Conservation (phyloP, 1,140 invertebrate species). For the Nylanderia fulva region DNA sequence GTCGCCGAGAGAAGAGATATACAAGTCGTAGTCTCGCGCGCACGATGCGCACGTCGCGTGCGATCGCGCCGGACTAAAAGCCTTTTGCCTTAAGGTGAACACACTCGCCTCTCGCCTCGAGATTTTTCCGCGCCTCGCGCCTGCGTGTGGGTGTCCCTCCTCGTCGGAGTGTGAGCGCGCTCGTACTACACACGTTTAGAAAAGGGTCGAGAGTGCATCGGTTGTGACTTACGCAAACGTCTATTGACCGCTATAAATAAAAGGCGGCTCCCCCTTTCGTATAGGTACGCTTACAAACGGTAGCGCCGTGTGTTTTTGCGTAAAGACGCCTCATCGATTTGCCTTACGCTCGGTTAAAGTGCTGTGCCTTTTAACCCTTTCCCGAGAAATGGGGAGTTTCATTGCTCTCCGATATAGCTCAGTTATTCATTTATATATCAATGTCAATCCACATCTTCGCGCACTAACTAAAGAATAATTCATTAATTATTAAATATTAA, state of each 20-base stretch:
- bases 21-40: conserved; percentile 1
- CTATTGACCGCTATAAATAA: conserved; percentile 64
- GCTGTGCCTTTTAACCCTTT: neutral
- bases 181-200: too few relatives aligned
- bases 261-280: neutral
- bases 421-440: too few relatives aligned
- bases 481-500: too few relatives aligned
- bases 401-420: too few relatives aligned
- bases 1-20: neutral
- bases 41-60: conserved; percentile 74
- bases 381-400: neutral
- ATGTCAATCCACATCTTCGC: too few relatives aligned
- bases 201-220: conserved; percentile 66
- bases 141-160: conserved; percentile 65
- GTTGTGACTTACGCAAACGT: conserved; percentile 69
- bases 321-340: neutral
- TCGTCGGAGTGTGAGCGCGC: too few relatives aligned
- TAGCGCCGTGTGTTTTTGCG: neutral
- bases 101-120: conserved; percentile 74
- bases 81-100: conserved; percentile 80
- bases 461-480: too few relatives aligned
- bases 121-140: conserved; percentile 74
- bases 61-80: conserved; percentile 79
- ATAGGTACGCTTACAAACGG: neutral
- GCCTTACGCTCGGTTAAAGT: neutral